Percentiles rank a stretch among this genome's conserved stretches.
Conservation (phyloP, 2,113 vertebrate genomes). For the Plestiodon gilberti region DNA sequence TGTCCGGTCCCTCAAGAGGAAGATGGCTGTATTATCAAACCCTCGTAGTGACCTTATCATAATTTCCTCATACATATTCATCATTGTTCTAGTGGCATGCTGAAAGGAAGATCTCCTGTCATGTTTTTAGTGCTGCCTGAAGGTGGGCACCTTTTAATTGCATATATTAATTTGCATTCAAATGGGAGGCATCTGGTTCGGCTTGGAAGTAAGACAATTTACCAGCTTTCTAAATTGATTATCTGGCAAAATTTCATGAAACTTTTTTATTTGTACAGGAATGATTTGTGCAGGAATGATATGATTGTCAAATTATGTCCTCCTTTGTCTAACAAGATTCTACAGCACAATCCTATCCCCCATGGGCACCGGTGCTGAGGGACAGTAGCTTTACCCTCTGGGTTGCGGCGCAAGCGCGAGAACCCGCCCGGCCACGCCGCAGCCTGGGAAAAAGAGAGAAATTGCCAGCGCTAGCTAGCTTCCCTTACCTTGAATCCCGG, state of each 20-base stretch:
- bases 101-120: slow-evolving; percentile 14
- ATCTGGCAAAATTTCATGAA: not conserved
- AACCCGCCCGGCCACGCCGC: too few species aligned
- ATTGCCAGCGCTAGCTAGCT: too few species aligned
- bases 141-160: slow-evolving; percentile 22
- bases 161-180: slow-evolving; percentile 27
- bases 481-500: too few species aligned
- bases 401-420: too few species aligned
- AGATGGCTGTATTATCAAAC: slow-evolving; percentile 22
- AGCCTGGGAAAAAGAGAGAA: too few species aligned
- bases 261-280: not conserved
- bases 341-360: too few species aligned
- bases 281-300: not conserved
- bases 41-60: slow-evolving; percentile 20
- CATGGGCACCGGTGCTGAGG: too few species aligned
- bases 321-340: not conserved
- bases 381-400: too few species aligned
- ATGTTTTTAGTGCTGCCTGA: slow-evolving; percentile 7
- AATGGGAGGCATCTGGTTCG: not conserved
- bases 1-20: slow-evolving; percentile 5
- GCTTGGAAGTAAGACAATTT: not conserved
- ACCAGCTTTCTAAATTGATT: slow-evolving; percentile 2
- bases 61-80: slow-evolving; percentile 23
- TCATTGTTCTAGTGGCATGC: slow-evolving; percentile 1
- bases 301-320: not conserved